Percentiles rank a stretch among this genome's conserved stretches.
Conservation (phyloP, 2,797 vertebrate genomes). For the Mycteria americana region DNA sequence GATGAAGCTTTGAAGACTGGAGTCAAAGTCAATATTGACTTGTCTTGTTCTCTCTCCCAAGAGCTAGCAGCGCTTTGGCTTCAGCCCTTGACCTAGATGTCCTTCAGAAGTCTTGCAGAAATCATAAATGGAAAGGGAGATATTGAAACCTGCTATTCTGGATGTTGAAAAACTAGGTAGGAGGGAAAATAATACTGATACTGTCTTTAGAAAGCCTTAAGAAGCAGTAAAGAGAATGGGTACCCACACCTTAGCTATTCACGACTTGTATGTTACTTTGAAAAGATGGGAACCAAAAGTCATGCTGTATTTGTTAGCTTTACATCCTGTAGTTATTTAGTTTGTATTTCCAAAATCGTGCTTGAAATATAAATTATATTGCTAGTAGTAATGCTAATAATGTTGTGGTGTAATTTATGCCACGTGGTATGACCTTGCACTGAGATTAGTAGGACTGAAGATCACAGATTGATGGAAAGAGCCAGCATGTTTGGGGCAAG, state of each 20-base stretch:
- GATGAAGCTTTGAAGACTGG: not conserved
- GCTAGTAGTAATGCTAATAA: too few relatives aligned
- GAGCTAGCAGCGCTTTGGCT: not conserved
- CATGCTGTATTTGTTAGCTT: not conserved
- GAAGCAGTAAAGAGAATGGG: not conserved
- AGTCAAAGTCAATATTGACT: conserved; percentile 11
- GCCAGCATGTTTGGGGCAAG: too few relatives aligned
- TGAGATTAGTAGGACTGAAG: not conserved
- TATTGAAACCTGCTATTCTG: not conserved
- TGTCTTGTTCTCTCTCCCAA: not conserved
- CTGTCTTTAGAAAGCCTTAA: not conserved
- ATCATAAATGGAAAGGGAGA: not conserved
- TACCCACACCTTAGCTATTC: not conserved
- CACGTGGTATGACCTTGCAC: not conserved
- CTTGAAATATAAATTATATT: not conserved
- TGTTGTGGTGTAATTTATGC: fast-evolving
- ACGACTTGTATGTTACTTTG: not conserved
- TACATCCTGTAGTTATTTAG: not conserved
- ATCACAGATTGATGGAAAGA: not conserved
- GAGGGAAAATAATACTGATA: not conserved
- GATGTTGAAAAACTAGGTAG: not conserved
- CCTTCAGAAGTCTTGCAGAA: not conserved
- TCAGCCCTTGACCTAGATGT: not conserved
- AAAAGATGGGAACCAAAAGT: not conserved
- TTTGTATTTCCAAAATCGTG: not conserved